A percentile compares a stretch with the other conserved stretches of the same genome.
phyloP scores from a whole-genome alignment of 1,140 invertebrate species.

The Asbolus verrucosus region DNA sequence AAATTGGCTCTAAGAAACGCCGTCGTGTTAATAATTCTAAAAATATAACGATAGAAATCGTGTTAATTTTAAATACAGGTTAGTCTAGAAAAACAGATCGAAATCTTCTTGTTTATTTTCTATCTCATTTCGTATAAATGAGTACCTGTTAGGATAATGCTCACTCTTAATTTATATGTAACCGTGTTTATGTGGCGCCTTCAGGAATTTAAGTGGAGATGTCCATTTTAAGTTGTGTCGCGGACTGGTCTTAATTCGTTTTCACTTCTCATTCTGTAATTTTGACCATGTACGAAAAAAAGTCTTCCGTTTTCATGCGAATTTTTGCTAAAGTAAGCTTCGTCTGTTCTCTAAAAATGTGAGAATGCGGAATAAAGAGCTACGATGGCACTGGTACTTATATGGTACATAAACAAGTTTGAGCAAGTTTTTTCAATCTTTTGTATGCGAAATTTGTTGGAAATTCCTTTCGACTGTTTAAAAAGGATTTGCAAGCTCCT shows the following conservation, averaged over 20 bases:
- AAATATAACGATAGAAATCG: too few species aligned
- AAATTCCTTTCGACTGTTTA: conserved; percentile 19
- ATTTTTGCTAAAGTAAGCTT: too few species aligned
- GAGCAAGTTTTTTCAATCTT: conserved; percentile 26
- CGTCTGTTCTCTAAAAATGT: too few species aligned
- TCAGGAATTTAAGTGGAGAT: conserved; percentile 34
- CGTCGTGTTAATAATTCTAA: too few species aligned
- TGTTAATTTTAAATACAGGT: conserved; percentile 2
- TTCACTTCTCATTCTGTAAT: too few species aligned
- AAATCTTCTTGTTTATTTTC: conserved; percentile 9
- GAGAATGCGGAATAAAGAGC: neutral
- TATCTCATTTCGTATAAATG: conserved; percentile 10
- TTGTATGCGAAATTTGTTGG: conserved; percentile 22
- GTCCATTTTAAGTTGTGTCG: conserved; percentile 1
- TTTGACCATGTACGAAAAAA: too few species aligned
- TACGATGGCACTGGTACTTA: conserved; percentile 8
- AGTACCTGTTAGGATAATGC: conserved; percentile 20
- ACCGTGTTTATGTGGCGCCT: conserved; percentile 35
- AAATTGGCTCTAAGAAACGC: too few species aligned
- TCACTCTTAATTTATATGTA: conserved; percentile 37
- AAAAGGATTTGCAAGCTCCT: too few species aligned
- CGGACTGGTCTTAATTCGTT: too few species aligned
- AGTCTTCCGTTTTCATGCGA: too few species aligned
- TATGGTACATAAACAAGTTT: conserved; percentile 2
- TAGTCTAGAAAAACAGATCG: neutral